Conservation (phyloP, 2,797 vertebrate genomes). For the Trematomus bernacchii region DNA sequence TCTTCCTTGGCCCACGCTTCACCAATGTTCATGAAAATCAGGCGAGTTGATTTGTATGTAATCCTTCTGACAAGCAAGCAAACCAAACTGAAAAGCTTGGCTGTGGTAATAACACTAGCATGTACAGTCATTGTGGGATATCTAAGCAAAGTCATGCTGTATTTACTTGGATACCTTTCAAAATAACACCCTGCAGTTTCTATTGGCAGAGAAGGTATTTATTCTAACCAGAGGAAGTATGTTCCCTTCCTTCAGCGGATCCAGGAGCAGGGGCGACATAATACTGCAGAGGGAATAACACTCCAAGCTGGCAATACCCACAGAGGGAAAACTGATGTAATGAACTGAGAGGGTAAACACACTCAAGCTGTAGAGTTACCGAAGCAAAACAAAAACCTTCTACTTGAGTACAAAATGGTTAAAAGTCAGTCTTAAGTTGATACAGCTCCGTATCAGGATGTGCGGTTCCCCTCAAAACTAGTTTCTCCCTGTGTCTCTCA, state of each 20-base stretch:
- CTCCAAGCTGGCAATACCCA: background rate
- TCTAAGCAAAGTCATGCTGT: constrained; percentile 5
- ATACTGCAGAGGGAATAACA: constrained; percentile 19
- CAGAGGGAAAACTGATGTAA: constrained; percentile 1
- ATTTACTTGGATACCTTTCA: background rate
- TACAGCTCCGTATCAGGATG: constrained; percentile 1
- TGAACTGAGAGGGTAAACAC: background rate
- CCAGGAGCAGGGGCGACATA: constrained; percentile 13
- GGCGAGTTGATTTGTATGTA: too few relatives aligned
- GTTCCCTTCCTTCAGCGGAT: background rate
- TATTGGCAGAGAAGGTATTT: background rate
- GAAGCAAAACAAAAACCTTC: background rate
- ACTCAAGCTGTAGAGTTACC: background rate
- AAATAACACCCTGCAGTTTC: background rate
- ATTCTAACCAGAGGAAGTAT: background rate
- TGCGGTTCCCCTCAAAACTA: constrained; percentile 15
- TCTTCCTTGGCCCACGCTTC: too few relatives aligned
- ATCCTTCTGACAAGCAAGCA: too few relatives aligned
- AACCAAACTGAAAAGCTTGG: too few relatives aligned
- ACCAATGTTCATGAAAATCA: too few relatives aligned
- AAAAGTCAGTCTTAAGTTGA: constrained; percentile 21
- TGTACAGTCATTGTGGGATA: background rate
- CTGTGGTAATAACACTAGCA: constrained; percentile 8
- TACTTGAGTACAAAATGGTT: background rate
- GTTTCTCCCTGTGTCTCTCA: constrained; percentile 14